These are phyloP conservation scores for Scomber colias DNA, from an alignment of 2,113 vertebrate genomes.

Conservation along the genomic window DNA sequence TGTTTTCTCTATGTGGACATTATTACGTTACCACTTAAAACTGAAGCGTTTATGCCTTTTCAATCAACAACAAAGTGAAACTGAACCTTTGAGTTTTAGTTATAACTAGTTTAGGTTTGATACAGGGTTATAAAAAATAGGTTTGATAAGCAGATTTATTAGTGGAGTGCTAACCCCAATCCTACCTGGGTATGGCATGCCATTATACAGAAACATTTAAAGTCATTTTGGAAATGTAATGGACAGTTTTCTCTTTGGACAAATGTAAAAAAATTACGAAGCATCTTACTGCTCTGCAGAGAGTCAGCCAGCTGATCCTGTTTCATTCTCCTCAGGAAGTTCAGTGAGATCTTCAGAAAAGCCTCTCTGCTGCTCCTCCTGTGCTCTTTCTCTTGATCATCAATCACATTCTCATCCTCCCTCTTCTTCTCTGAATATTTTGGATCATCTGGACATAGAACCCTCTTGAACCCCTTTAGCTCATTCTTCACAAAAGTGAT, in stretches of 20 bases:
- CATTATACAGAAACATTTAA: not conserved
- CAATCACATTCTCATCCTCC: not conserved
- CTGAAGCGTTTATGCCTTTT: too few relatives aligned
- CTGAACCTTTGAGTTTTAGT: too few relatives aligned
- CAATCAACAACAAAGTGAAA: too few relatives aligned
- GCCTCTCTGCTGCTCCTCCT: slow-evolving; percentile 5
- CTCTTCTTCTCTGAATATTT: not conserved
- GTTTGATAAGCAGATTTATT: too few relatives aligned
- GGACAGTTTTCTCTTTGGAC: not conserved
- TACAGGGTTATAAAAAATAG: too few relatives aligned
- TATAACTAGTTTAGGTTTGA: too few relatives aligned
- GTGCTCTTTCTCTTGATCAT: not conserved
- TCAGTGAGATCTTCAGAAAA: slow-evolving; percentile 11
- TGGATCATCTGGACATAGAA: slow-evolving; percentile 13
- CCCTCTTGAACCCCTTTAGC: slow-evolving; percentile 12
- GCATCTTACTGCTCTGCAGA: slow-evolving; percentile 20
- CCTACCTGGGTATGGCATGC: too few relatives aligned
- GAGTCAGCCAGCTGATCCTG: slow-evolving; percentile 14
- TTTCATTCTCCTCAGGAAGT: slow-evolving; percentile 24
- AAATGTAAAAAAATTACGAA: not conserved
- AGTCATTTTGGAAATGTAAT: too few relatives aligned
- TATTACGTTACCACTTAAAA: too few relatives aligned
- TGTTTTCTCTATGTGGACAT: too few relatives aligned
- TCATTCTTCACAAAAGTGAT: slow-evolving; percentile 16
- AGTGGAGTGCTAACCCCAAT: too few relatives aligned